These are phyloP conservation scores for Dione vanillae DNA, from an alignment of 2,888 invertebrate species.

Conservation along the genomic window DNA sequence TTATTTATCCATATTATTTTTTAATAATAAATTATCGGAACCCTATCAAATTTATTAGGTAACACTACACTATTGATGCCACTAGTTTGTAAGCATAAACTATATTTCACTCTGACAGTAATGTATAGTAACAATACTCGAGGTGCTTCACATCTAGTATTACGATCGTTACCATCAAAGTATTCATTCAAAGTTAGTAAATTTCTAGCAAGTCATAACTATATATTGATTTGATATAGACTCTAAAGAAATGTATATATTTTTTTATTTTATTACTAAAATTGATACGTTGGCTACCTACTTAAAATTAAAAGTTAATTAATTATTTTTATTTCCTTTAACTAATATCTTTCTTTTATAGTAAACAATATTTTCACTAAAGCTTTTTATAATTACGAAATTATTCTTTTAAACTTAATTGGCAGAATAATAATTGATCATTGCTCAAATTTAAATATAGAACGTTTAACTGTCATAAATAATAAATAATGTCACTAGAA, in stretches of 20 bases:
- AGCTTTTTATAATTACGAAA: no score
- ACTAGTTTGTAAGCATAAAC: constrained; percentile 4
- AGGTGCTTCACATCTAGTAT: constrained; percentile 8
- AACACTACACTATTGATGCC: neutral
- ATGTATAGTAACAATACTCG: constrained; percentile 1
- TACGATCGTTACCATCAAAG: constrained; percentile 7
- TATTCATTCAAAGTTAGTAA: constrained; percentile 9
- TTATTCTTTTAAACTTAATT: no score
- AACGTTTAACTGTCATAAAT: neutral
- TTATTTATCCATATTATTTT: no score
- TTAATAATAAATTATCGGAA: neutral
- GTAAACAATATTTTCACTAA: no score
- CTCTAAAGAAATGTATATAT: constrained; percentile 6
- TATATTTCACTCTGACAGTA: constrained; percentile 20
- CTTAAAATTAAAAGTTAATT: neutral
- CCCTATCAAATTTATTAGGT: neutral
- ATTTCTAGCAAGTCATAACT: constrained; percentile 28
- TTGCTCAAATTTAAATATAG: neutral
- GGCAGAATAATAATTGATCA: neutral
- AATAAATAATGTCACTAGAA: neutral
- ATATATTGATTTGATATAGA: constrained; percentile 26
- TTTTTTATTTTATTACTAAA: neutral
- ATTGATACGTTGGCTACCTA: neutral
- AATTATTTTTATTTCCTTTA: neutral
- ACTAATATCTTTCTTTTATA: no score